Conservation (phyloP, 2,113 vertebrate species). For the Tangachromis dhanisi region DNA sequence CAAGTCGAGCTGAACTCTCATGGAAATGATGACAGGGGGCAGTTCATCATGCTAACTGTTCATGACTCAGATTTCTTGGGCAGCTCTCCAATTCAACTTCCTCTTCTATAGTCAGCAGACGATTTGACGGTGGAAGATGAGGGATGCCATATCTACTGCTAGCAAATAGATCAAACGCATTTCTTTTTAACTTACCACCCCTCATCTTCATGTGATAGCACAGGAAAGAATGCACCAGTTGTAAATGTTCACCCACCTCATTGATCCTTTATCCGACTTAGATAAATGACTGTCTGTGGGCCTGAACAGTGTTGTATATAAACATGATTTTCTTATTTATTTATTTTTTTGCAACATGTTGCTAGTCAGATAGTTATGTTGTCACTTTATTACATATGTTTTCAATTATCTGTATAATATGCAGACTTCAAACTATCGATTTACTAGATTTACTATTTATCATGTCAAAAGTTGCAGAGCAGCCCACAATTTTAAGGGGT, state of each 20-base stretch:
- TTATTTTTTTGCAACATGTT: not conserved
- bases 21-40: not conserved
- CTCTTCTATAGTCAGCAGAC: not conserved
- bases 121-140: not conserved
- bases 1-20: conserved; percentile 26
- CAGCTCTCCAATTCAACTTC: not conserved
- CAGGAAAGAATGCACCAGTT: not conserved
- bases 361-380: not conserved
- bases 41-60: not conserved
- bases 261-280: not conserved
- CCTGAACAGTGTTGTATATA: not conserved
- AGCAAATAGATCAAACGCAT: not conserved
- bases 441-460: not conserved
- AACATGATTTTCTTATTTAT: not conserved
- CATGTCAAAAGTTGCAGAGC: not conserved
- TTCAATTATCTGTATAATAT: not conserved
- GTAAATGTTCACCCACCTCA: not conserved
- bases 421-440: not conserved
- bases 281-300: not conserved
- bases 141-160: not conserved
- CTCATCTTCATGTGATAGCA: not conserved
- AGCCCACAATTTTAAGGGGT: not conserved
- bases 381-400: not conserved
- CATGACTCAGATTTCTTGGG: not conserved
- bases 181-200: not conserved